A percentile compares a stretch with the other conserved stretches of the same genome.
phyloP scores from a whole-genome alignment of 2,888 invertebrate species.

The Ormia ochracea region DNA sequence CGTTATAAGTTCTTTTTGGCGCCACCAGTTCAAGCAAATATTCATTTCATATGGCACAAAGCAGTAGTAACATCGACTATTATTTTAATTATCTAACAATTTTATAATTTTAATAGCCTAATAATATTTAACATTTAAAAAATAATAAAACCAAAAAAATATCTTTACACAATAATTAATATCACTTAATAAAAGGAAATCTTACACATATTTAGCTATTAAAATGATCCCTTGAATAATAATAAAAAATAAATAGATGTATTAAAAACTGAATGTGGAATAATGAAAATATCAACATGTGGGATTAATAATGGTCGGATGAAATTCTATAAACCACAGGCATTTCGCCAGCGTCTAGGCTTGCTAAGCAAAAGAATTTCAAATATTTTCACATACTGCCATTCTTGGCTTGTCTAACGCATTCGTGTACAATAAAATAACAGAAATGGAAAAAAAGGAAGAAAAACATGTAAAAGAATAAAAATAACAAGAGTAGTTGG shows the following conservation, averaged over 20 bases:
- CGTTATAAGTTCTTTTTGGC: slow-evolving; percentile 48
- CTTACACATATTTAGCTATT: background rate
- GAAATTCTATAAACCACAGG: slow-evolving; percentile 69
- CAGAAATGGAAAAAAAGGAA: background rate
- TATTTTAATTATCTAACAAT: slow-evolving; percentile 32
- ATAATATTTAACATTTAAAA: slow-evolving; percentile 14
- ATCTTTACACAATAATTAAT: slow-evolving; percentile 21
- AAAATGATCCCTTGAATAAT: background rate
- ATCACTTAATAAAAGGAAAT: slow-evolving; percentile 50
- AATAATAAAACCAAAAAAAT: no score
- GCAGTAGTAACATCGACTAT: slow-evolving; percentile 17
- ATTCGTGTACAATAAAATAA: slow-evolving; percentile 1
- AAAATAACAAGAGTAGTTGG: background rate
- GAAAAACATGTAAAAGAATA: background rate
- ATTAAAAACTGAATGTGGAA: background rate
- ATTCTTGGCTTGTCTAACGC: slow-evolving; percentile 44
- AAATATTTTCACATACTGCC: slow-evolving; percentile 24
- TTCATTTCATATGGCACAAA: slow-evolving; percentile 24
- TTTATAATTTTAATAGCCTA: slow-evolving; percentile 14
- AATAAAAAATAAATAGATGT: background rate
- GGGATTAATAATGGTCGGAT: slow-evolving; percentile 25
- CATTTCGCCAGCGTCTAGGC: slow-evolving; percentile 57
- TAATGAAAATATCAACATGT: slow-evolving; percentile 42
- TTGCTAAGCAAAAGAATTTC: slow-evolving; percentile 14
- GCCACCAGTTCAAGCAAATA: slow-evolving; percentile 15